Conservation (phyloP, 2,888 invertebrate species). For the Ichneumoninae sp. region DNA sequence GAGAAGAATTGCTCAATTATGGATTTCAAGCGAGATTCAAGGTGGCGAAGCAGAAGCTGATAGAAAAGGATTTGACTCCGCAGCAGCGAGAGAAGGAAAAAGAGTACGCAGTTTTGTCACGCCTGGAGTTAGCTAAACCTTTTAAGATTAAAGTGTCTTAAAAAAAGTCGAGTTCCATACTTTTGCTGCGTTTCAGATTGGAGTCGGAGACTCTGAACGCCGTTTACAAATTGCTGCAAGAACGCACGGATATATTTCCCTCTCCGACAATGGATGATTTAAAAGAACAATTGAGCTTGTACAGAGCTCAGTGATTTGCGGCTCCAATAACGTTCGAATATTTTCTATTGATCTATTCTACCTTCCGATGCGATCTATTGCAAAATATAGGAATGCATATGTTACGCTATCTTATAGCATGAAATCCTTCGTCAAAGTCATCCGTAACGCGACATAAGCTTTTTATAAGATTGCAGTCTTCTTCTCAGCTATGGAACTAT, state of each 20-base stretch:
- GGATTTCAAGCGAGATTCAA: constrained; percentile 70
- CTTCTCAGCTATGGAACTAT: neutral
- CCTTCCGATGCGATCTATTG: neutral
- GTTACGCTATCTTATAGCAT: constrained; percentile 18
- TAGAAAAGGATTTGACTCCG: constrained; percentile 65
- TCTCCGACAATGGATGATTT: constrained; percentile 68
- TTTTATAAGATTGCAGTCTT: neutral
- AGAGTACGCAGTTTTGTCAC: constrained; percentile 48
- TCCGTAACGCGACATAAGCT: neutral
- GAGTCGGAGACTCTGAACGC: constrained; percentile 66
- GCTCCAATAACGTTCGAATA: constrained; percentile 16
- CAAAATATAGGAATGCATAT: constrained; percentile 16
- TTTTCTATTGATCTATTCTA: constrained; percentile 22
- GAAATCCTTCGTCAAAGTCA: neutral
- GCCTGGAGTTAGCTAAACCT: neutral
- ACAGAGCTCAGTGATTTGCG: constrained; percentile 62
- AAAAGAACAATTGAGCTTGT: constrained; percentile 67
- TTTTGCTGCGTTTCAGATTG: constrained; percentile 47
- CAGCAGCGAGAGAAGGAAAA: constrained; percentile 68
- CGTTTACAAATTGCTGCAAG: constrained; percentile 65
- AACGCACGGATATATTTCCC: constrained; percentile 65
- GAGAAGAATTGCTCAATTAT: constrained; percentile 49
- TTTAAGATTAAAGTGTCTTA: neutral
- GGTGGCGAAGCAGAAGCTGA: constrained; percentile 66
- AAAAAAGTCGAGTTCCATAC: neutral